Evolutionary conservation across 1,140 invertebrate genomes (phyloP).

Genomic region (Drosophila sechellia): DNA sequence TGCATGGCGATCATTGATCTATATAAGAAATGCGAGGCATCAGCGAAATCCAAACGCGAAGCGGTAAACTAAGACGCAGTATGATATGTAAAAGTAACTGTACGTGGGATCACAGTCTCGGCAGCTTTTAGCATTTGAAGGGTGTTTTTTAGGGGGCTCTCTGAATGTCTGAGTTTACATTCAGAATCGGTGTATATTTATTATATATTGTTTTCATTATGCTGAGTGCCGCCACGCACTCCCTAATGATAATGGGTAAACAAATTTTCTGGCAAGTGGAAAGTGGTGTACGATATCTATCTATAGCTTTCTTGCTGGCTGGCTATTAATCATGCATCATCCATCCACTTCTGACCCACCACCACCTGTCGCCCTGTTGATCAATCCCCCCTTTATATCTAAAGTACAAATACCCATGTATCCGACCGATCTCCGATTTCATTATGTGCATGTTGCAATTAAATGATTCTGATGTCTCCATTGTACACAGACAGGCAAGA

Average conservation of each 20-base stretch:
- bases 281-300: conserved; percentile 9
- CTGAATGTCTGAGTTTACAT: neutral
- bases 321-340: conserved; percentile 31
- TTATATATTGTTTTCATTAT: neutral
- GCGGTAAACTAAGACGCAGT: conserved; percentile 45
- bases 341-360: conserved; percentile 24
- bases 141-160: neutral
- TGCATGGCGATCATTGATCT: conserved; percentile 56
- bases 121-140: conserved; percentile 3
- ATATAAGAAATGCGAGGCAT: conserved; percentile 51
- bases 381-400: conserved; percentile 8
- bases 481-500: conserved; percentile 2
- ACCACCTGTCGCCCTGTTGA: conserved; percentile 34
- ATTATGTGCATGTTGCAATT: conserved; percentile 20
- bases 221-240: conserved; percentile 6
- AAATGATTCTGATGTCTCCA: conserved; percentile 22
- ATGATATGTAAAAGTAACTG: neutral
- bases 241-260: conserved; percentile 28
- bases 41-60: conserved; percentile 49
- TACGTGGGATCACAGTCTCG: conserved; percentile 24
- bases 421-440: conserved; percentile 17
- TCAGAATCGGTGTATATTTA: too few species aligned
- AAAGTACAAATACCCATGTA: neutral
- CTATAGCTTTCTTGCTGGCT: neutral
- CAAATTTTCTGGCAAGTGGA: conserved; percentile 22